Evolutionary conservation across 2,113 vertebrate species (phyloP), one percentile per base, ranked within the genome.

Genomic region (Zapus hudsonius): DNA sequence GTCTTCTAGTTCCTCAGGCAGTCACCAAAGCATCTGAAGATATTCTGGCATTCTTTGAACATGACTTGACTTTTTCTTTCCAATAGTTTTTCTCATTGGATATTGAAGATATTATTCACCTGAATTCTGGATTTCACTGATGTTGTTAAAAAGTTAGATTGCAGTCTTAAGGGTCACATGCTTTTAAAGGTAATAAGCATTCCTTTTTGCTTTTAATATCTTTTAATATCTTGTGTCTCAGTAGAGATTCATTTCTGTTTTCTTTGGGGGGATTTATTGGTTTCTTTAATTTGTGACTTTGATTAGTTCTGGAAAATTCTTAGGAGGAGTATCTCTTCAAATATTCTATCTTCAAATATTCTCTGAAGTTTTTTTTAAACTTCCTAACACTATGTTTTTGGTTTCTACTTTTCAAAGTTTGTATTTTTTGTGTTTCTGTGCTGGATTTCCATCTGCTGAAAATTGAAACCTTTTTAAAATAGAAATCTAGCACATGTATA

Each of bases 101-200:
- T 86, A 69, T 55, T 69, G 84, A 95, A 89, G 84, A 88, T 85
- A 83, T 36, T 61, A 66, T 63, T 85, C 87, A 84, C 2, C 63
- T 64, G 19, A 85, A 59, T 87, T 84, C 88, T 86, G 92, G 38
- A 93, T 89, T 84, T 80, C 63, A 78, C 16, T 70, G 75, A 88
- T 85, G 64, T 61, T 52, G 23, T 27, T 76, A 23, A 81, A 66
- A 89, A 94, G 61, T 83, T 84, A 91, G 10, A 52, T 88, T 72
- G 38, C 29, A 75, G 38, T 75, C 31, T n/a, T 91, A 69, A 82
- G 90, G 70, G 72, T 73, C 86, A n/a, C n/a, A 91, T 95, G 93
- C 66, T 86, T 92, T 91, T 92, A 88, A 95, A 94, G 93, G 92
- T 94, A 93, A 95, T 92, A 42, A 72, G 25, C 23, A 87, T 86